These are phyloP conservation scores for Leptoteleia sp. DNA, from an alignment of 1,140 invertebrate species.

Conservation along the genomic window DNA sequence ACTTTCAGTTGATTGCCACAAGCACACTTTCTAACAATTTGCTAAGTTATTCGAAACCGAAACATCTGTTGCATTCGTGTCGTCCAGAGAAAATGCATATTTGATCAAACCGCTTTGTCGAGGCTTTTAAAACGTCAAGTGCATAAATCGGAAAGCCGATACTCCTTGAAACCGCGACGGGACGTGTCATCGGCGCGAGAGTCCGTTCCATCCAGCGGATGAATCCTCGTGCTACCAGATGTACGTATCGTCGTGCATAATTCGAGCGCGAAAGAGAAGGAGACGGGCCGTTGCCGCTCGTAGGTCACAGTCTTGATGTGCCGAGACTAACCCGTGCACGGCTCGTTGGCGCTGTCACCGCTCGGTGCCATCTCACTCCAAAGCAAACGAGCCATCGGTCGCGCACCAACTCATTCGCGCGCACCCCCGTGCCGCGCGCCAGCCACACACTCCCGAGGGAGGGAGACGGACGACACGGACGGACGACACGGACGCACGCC, in stretches of 20 bases:
- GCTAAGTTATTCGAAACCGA: slow-evolving; percentile 19
- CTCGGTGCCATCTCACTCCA: slow-evolving; percentile 73
- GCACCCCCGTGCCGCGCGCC: slow-evolving; percentile 53
- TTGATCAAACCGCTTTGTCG: slow-evolving; percentile 49
- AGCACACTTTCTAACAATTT: not conserved
- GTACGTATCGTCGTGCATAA: slow-evolving; percentile 59
- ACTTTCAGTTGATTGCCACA: not conserved
- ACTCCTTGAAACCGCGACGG: slow-evolving; percentile 49
- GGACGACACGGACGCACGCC: too few relatives aligned
- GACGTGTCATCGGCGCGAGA: slow-evolving; percentile 51
- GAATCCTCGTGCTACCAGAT: slow-evolving; percentile 57
- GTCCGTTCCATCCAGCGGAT: slow-evolving; percentile 30
- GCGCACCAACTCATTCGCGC: slow-evolving; percentile 32
- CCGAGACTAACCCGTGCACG: slow-evolving; percentile 80
- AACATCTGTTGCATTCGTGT: slow-evolving; percentile 22
- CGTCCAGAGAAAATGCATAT: slow-evolving; percentile 27
- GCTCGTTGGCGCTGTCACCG: slow-evolving; percentile 80
- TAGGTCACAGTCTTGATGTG: slow-evolving; percentile 76
- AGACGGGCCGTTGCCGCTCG: slow-evolving; percentile 50
- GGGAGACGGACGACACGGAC: slow-evolving; percentile 32
- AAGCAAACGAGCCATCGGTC: slow-evolving; percentile 21
- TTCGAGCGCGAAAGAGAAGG: slow-evolving; percentile 61
- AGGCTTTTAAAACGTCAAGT: slow-evolving; percentile 59
- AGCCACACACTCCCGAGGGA: too few relatives aligned
- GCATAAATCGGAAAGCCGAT: slow-evolving; percentile 51